Base-by-base conservation (phyloP, 2,113 vertebrate species). In the Myrmecophaga tridactyla region DNA sequence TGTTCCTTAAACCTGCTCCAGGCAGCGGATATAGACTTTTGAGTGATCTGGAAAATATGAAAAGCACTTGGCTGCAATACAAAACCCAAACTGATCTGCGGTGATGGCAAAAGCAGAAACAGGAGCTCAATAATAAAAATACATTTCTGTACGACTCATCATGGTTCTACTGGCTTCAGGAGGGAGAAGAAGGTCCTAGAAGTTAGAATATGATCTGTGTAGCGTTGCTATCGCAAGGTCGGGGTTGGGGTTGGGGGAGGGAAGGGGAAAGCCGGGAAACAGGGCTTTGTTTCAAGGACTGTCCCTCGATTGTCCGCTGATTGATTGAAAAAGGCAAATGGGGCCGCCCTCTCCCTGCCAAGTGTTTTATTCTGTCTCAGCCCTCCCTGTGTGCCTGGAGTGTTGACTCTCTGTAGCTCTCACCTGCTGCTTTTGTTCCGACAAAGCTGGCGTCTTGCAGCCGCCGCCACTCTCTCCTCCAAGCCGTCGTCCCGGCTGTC, bases 31-130 rank as follows among this genome's bases (percentile, higher is more conserved):
- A 86, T 96, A 97, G 97, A 69, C 95, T 97, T 95, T 97, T 96
- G 96, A 98, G 95, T 83, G 96, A 97, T 96, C 96, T 98, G 98
- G 97, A 98, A 98, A 98, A 96, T 98, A 98, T 97, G 98, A 98
- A 96, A 96, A 97, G 82, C 94, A 90, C 96, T 98, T 98, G 98
- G 95, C 98, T 70, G 60, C 31, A 36, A 80, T 89, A 95, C 94
- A 98, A 95, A 97, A 97, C 0, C 82, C 95, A 63, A 97, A 89
- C 96, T 96, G 97, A 98, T 98, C 97, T 3, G 4, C 51, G 51
- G 67, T 97, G 98, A 98, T 98, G 96, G 97, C 94, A 94, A 98
- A 98, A 98, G 63, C 97, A 98, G 98, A 98, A 98, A 96, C 39
- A 96, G 96, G 96, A 97, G 92, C 89, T 97, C 76, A 63, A 97